These are phyloP conservation scores for Pituophis catenifer DNA, from an alignment of 2,113 vertebrate genomes.

Conservation along the genomic window DNA sequence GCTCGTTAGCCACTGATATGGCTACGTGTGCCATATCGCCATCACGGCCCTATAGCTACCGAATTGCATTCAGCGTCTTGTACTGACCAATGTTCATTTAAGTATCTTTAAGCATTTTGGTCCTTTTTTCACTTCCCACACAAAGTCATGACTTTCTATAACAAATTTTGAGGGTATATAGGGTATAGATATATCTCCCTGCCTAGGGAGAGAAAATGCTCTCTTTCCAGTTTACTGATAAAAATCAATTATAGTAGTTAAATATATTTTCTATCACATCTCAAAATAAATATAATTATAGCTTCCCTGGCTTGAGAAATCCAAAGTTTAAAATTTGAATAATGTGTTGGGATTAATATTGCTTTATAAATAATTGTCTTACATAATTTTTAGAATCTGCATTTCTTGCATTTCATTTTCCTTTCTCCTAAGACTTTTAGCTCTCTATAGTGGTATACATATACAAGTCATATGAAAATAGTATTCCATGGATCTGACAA, in stretches of 20 bases:
- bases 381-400: background rate
- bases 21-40: no score
- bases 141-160: background rate
- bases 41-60: background rate
- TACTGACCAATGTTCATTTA: background rate
- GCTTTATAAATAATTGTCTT: conserved; percentile 4
- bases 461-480: background rate
- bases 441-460: background rate
- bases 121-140: background rate
- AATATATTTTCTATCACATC: conserved; percentile 2
- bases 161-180: background rate
- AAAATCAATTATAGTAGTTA: background rate
- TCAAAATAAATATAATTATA: background rate
- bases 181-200: no score
- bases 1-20: no score
- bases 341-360: background rate
- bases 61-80: background rate
- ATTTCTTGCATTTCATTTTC: background rate
- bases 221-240: background rate
- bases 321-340: background rate
- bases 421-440: background rate
- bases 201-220: background rate
- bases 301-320: background rate
- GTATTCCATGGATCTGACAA: background rate
- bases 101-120: background rate